Conservation (phyloP, 2,797 vertebrate species). For the Ctenopoma multispine region DNA sequence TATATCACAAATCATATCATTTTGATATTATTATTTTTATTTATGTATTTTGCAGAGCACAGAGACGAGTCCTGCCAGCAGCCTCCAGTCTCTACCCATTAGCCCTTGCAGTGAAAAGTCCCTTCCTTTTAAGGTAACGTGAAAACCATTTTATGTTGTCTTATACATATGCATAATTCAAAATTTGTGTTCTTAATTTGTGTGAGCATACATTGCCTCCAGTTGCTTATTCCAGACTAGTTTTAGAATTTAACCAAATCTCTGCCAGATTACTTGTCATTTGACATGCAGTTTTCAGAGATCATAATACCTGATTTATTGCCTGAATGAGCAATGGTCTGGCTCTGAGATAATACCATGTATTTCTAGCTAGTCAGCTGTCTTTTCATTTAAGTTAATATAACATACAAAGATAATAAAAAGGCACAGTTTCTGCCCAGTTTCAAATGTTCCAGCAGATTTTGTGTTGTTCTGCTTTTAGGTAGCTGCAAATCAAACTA, state of each 20-base stretch:
- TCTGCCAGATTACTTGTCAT: neutral
- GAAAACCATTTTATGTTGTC: neutral
- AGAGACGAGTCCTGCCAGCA: constrained; percentile 94
- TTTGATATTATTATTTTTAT: constrained; percentile 13
- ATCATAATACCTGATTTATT: neutral
- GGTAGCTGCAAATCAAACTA: constrained; percentile 16
- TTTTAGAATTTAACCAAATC: neutral
- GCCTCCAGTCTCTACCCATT: constrained; percentile 93
- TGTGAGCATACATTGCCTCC: neutral
- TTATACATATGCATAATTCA: neutral
- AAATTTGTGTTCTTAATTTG: neutral
- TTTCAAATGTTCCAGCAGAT: neutral
- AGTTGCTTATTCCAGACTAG: neutral
- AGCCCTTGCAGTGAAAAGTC: constrained; percentile 95
- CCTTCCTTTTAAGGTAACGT: constrained; percentile 92
- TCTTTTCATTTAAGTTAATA: neutral
- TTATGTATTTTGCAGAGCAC: constrained; percentile 87
- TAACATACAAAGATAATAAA: constrained; percentile 7
- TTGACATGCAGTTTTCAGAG: neutral
- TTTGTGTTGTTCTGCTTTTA: constrained; percentile 28
- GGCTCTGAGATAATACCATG: neutral
- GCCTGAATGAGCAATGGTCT: neutral
- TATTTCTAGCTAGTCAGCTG: neutral
- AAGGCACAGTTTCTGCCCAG: neutral
- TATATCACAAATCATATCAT: neutral